Base-by-base conservation (phyloP, 1,140 invertebrate genomes). In the Polyergus mexicanus region DNA sequence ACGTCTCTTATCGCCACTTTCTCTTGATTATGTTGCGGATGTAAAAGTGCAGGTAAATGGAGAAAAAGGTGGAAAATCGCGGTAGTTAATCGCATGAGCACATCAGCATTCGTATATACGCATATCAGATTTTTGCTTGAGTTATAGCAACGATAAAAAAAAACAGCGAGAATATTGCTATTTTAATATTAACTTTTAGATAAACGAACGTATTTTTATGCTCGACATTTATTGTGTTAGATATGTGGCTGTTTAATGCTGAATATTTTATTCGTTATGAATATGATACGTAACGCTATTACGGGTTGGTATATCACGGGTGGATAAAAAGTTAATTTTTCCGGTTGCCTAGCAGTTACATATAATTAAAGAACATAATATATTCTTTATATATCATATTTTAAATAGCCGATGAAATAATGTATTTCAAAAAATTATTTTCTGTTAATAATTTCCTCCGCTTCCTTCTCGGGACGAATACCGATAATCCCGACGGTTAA, bases 1-100 rank as follows among this genome's bases (percentile, higher is more conserved):
- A 35, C 77, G 11, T 44, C 60, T 81, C 63, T 80, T 80, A 80
- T 80, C 51, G 51, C 8, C 35, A 6, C 51, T 81, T 72, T 13
- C 35, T 44, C 13, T 32, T 28, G 35, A 51, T 22, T 72, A 56
- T n/a, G n/a, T 13, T 11, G 19, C 25, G 41, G 16, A 13, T n/a
- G 41, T 66, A 78, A 66, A 66, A 32, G 6, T 28, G 16, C 8
- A n/a, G 8, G 35, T 11, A 56, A 80, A 41, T n/a, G 19, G 25
- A 41, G 35, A 58, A 32, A 44, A 71, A 72, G 19, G 25, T 41
- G 35, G 65, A 44, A 71, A 72, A 54, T 80, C 10, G 13, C 1
- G 76, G 19, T 25, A 28, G 38, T 60, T 62, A n/a, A 22, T 16
- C 7, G 44, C 41, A 13, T 19, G 22, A 75, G 22, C 7, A 35